Percentiles rank a stretch among this genome's conserved stretches.
phyloP scores from a whole-genome alignment of 2,797 vertebrate genomes.

The Gymnoscopelus braueri region DNA sequence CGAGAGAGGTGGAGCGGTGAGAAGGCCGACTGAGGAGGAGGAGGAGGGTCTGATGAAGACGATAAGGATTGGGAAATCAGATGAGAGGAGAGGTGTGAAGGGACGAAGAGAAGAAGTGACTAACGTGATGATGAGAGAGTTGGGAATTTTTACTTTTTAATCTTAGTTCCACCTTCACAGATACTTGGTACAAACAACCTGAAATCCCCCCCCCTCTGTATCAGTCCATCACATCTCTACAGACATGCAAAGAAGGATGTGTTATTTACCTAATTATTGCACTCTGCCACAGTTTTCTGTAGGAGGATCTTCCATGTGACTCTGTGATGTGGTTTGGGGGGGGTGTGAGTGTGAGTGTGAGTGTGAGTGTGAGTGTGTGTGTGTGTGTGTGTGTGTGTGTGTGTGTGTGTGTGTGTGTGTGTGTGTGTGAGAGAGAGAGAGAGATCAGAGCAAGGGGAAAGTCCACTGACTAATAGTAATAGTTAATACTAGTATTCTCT shows the following conservation, averaged over 20 bases:
- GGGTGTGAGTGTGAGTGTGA: no score
- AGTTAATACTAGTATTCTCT: background rate
- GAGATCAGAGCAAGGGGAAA: background rate
- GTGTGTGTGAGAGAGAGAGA: no score
- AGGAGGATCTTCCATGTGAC: background rate
- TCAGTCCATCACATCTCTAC: slow-evolving; percentile 14
- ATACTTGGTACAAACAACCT: slow-evolving; percentile 38
- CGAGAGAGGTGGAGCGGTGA: background rate
- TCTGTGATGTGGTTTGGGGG: background rate
- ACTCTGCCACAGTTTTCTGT: background rate
- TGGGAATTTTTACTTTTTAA: slow-evolving; percentile 2
- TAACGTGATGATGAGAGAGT: background rate
- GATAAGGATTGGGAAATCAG: background rate
- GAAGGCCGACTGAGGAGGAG: background rate
- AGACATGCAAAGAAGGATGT: background rate
- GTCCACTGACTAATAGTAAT: background rate
- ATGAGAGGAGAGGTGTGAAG: slow-evolving; percentile 4
- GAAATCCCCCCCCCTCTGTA: slow-evolving; percentile 18
- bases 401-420: background rate
- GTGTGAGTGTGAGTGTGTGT: no score
- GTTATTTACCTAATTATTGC: slow-evolving; percentile 1
- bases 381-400: no score
- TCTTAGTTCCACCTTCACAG: slow-evolving; percentile 8
- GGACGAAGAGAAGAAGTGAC: slow-evolving; percentile 1
- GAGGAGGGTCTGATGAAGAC: background rate